Evolutionary conservation across 1,140 invertebrate species (phyloP).

Genomic region (Dryas iulia): DNA sequence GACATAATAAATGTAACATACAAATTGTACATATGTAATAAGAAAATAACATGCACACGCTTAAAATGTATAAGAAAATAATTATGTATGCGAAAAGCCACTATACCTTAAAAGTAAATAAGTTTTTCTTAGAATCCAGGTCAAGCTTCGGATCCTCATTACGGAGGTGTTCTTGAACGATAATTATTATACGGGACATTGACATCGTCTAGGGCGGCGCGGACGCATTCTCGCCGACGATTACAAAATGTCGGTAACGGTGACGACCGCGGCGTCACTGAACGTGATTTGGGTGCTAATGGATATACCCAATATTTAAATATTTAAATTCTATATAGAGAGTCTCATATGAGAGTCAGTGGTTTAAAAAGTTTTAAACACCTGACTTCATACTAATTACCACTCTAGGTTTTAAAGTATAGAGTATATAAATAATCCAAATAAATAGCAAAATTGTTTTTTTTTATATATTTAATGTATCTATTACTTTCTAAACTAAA

Average conservation of each 20-base stretch:
- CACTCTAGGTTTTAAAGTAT: no score
- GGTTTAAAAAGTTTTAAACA: neutral
- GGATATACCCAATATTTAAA: neutral
- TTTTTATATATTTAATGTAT: neutral
- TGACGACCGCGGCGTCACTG: conserved; percentile 47
- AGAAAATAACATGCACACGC: neutral
- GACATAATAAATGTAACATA: no score
- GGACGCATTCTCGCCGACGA: conserved; percentile 50
- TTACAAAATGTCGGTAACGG: conserved; percentile 71
- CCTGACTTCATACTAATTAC: no score
- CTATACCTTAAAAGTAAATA: neutral
- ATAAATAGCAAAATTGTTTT: no score
- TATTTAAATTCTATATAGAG: no score
- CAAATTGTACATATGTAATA: neutral
- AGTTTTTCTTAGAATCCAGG: conserved; percentile 7
- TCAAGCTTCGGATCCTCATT: conserved; percentile 17
- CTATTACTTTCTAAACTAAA: no score
- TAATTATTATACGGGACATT: conserved; percentile 51
- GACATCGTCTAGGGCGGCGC: conserved; percentile 55
- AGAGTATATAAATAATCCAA: no score
- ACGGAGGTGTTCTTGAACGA: conserved; percentile 8
- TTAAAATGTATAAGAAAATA: neutral
- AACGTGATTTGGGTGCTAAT: conserved; percentile 46
- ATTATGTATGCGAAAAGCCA: neutral
- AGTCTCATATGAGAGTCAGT: neutral